Evolutionary conservation across 2,113 vertebrate genomes (phyloP).

Genomic region (Oryzias curvinotus): DNA sequence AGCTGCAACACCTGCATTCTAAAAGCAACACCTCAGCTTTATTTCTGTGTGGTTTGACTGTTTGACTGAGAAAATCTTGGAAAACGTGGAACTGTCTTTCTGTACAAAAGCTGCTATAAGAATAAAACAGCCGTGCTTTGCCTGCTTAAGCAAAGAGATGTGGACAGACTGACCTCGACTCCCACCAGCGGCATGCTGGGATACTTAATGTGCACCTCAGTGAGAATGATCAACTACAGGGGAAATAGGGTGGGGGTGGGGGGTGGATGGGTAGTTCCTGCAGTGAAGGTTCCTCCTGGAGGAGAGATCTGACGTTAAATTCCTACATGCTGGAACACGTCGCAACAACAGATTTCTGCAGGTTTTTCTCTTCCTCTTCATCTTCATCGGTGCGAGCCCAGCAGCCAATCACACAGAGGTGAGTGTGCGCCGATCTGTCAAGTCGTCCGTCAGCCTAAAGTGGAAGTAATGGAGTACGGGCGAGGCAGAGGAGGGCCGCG

Average conservation of each 20-base stretch:
- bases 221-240: not conserved
- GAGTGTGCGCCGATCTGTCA: constrained; percentile 21
- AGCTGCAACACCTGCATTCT: too few relatives aligned
- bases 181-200: not conserved
- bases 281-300: not conserved
- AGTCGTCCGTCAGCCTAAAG: constrained; percentile 45
- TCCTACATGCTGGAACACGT: not conserved
- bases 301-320: not conserved
- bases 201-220: constrained; percentile 4
- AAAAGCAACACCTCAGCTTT: too few relatives aligned
- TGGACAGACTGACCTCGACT: not conserved
- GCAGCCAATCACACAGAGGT: constrained; percentile 45
- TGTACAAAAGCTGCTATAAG: too few relatives aligned
- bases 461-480: constrained; percentile 29
- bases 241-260: not conserved
- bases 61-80: too few relatives aligned
- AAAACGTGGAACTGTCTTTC: too few relatives aligned
- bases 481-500: constrained; percentile 5
- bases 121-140: too few relatives aligned
- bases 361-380: constrained; percentile 34
- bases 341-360: constrained; percentile 2
- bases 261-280: constrained; percentile 1
- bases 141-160: too few relatives aligned
- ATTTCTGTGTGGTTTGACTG: too few relatives aligned
- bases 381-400: constrained; percentile 39